Conservation (phyloP, 2,113 vertebrate species). For the Mobula birostris region DNA sequence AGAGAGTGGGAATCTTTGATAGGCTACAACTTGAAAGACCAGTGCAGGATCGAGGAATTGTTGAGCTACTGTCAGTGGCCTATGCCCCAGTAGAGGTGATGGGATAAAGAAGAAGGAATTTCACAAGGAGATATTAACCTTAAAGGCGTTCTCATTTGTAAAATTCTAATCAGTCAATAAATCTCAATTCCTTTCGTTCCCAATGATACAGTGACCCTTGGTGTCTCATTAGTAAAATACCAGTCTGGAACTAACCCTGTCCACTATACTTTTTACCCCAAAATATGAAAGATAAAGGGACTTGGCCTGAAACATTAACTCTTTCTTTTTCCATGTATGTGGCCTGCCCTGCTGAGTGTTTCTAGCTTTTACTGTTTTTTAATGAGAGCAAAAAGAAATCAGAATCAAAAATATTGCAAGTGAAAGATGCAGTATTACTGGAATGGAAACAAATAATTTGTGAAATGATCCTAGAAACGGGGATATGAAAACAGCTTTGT, state of each 20-base stretch:
- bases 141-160: neutral
- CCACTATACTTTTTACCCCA: no score
- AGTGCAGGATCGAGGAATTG: no score
- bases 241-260: no score
- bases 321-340: neutral
- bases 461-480: neutral
- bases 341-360: no score
- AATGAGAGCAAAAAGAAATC: neutral
- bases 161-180: neutral
- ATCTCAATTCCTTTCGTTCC: no score
- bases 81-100: no score
- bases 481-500: neutral
- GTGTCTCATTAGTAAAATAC: no score
- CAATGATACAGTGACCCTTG: no score
- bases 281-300: neutral
- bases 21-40: no score
- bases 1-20: no score
- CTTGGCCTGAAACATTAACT: neutral
- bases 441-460: neutral
- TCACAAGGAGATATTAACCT: neutral
- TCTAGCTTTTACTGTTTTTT: no score
- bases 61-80: no score
- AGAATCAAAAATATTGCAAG: neutral
- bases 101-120: neutral
- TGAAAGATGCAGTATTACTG: neutral